Evolutionary conservation across 2,113 vertebrate genomes (phyloP).

Genomic region (Apeltes quadracus): DNA sequence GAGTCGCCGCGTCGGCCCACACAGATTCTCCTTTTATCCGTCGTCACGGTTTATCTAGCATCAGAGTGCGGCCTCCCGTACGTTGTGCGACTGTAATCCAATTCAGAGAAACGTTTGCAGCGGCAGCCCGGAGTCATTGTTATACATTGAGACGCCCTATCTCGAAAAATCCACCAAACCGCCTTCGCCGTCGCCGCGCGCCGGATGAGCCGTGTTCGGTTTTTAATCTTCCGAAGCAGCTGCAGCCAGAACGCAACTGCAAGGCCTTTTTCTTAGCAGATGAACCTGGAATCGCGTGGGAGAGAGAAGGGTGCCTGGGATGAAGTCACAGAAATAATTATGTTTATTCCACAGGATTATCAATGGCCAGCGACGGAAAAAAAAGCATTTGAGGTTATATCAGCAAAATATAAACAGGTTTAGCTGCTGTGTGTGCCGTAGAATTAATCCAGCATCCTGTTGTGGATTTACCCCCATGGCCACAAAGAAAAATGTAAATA

Average conservation of each 20-base stretch:
- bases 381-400: constrained; percentile 48
- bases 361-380: constrained; percentile 24
- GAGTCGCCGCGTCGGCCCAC: constrained; percentile 32
- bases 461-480: constrained; percentile 15
- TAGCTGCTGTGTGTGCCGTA: constrained; percentile 24
- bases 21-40: constrained; percentile 41
- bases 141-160: constrained; percentile 60
- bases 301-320: constrained; percentile 41
- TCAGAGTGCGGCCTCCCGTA: constrained; percentile 49
- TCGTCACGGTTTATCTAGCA: constrained; percentile 59
- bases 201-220: constrained; percentile 68
- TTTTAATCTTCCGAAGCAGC: constrained; percentile 68
- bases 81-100: constrained; percentile 69
- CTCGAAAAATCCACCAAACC: constrained; percentile 53
- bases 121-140: constrained; percentile 65
- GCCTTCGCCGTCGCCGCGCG: constrained; percentile 56
- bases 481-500: constrained; percentile 40
- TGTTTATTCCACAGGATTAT: constrained; percentile 68
- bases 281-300: constrained; percentile 50
- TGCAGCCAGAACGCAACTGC: constrained; percentile 45
- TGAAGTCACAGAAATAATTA: constrained; percentile 47
- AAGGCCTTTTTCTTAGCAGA: constrained; percentile 45
- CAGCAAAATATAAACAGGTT: constrained; percentile 38
- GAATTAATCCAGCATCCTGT: constrained; percentile 18
- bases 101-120: constrained; percentile 63